Evolutionary conservation across 1,140 invertebrate genomes (phyloP).

Genomic region (Eupristina koningsbergeri): DNA sequence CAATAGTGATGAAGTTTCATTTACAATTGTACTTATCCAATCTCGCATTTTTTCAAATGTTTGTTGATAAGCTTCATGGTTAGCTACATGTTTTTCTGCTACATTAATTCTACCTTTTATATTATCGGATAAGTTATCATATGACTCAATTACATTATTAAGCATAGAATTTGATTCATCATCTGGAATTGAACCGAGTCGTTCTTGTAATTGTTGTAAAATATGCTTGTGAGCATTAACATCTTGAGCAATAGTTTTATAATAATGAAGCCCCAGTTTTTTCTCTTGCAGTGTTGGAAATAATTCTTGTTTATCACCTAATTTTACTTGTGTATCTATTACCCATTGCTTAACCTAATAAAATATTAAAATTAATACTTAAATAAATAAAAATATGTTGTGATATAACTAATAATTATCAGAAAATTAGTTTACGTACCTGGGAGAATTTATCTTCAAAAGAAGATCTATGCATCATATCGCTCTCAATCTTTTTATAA

Average conservation of each 20-base stretch:
- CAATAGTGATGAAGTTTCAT: slow-evolving; percentile 78
- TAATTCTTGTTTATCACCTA: slow-evolving; percentile 79
- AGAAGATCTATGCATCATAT: slow-evolving; percentile 89
- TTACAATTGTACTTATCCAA: slow-evolving; percentile 82
- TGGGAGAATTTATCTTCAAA: slow-evolving; percentile 92
- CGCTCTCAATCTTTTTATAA: slow-evolving; percentile 88
- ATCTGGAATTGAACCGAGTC: slow-evolving; percentile 82
- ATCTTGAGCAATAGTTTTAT: slow-evolving; percentile 85
- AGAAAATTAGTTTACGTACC: slow-evolving; percentile 57
- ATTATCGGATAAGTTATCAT: slow-evolving; percentile 79
- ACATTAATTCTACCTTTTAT: slow-evolving; percentile 79
- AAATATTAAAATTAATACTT: slow-evolving; percentile 1
- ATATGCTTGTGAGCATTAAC: slow-evolving; percentile 86
- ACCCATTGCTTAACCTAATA: slow-evolving; percentile 87
- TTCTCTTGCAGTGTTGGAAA: slow-evolving; percentile 87
- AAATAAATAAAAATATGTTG: not conserved
- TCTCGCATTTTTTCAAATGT: slow-evolving; percentile 83
- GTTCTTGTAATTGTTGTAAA: slow-evolving; percentile 84
- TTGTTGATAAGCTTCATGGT: slow-evolving; percentile 88
- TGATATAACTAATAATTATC: not conserved
- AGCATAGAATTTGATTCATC: slow-evolving; percentile 82
- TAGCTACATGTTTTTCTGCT: slow-evolving; percentile 82
- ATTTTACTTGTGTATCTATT: slow-evolving; percentile 80
- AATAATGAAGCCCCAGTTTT: slow-evolving; percentile 85
- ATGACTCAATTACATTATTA: slow-evolving; percentile 79